Evolutionary conservation across 2,888 invertebrate genomes (phyloP).

Genomic region (Adela reaumurella): DNA sequence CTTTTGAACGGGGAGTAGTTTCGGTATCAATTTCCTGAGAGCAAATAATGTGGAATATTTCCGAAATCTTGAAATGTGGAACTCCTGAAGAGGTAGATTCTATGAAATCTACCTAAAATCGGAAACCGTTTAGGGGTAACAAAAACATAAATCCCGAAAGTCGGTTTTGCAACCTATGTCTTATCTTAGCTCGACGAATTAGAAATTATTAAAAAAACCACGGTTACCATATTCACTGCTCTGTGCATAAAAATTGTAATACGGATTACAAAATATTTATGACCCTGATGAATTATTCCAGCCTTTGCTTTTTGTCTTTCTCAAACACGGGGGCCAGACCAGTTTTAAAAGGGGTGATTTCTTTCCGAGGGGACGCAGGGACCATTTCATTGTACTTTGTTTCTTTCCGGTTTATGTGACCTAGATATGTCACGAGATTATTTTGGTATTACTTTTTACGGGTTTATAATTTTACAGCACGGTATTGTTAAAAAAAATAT

Average conservation of each 20-base stretch:
- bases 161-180: too few species aligned
- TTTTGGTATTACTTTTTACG: neutral
- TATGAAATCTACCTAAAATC: too few species aligned
- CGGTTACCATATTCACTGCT: neutral
- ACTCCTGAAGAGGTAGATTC: too few species aligned
- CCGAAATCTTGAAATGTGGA: too few species aligned
- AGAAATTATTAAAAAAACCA: too few species aligned
- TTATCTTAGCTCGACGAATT: too few species aligned
- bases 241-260: neutral
- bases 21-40: too few species aligned
- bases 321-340: neutral
- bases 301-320: neutral
- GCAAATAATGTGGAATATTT: too few species aligned
- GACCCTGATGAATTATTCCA: constrained; percentile 28
- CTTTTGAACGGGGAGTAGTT: too few species aligned
- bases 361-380: neutral
- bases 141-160: too few species aligned
- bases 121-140: too few species aligned
- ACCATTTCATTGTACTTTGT: neutral
- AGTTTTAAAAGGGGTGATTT: neutral
- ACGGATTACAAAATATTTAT: constrained; percentile 18
- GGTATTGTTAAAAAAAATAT: neutral
- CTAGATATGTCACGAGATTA: neutral
- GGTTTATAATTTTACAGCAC: neutral
- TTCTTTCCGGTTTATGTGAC: too few species aligned